A percentile compares a stretch with the other conserved stretches of the same genome.
These are phyloP conservation scores for Platycheirus albimanus DNA, from an alignment of 2,888 invertebrate genomes.

Conservation along the genomic window DNA sequence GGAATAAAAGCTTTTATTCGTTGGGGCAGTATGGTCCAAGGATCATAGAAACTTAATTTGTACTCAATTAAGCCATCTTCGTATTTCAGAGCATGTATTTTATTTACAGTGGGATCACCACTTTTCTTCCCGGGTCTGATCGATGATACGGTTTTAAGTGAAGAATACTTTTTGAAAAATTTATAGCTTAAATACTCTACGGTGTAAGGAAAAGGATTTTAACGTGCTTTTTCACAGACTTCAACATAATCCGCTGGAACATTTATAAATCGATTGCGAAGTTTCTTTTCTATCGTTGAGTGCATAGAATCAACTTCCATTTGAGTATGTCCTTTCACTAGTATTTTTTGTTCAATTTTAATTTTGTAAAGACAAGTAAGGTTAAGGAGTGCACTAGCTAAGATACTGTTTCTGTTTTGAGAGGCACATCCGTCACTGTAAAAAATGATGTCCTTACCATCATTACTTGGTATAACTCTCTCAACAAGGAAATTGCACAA, in stretches of 20 bases:
- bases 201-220: conserved; percentile 20
- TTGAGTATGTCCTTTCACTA: conserved; percentile 37
- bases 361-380: conserved; percentile 5
- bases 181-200: conserved; percentile 16
- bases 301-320: conserved; percentile 42
- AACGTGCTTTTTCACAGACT: conserved; percentile 22
- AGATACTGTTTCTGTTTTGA: conserved; percentile 38
- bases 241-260: conserved; percentile 27
- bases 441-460: conserved; percentile 27
- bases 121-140: conserved; percentile 22
- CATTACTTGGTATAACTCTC: conserved; percentile 9
- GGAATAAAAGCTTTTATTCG: conserved; percentile 23
- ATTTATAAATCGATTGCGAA: conserved; percentile 20
- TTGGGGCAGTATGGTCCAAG: conserved; percentile 3
- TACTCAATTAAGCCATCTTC: conserved; percentile 26
- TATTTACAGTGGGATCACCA: conserved; percentile 35
- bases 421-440: conserved; percentile 38
- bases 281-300: conserved; percentile 30
- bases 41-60: conserved; percentile 33
- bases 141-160: conserved; percentile 11
- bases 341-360: conserved; percentile 36
- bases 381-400: conserved; percentile 36
- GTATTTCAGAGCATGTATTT: conserved; percentile 31
- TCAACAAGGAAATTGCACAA: conserved; percentile 16
- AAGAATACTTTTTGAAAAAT: conserved; percentile 1